Evolutionary conservation across 2,797 vertebrate species (phyloP).

Genomic region (Amphiprion clarkii): DNA sequence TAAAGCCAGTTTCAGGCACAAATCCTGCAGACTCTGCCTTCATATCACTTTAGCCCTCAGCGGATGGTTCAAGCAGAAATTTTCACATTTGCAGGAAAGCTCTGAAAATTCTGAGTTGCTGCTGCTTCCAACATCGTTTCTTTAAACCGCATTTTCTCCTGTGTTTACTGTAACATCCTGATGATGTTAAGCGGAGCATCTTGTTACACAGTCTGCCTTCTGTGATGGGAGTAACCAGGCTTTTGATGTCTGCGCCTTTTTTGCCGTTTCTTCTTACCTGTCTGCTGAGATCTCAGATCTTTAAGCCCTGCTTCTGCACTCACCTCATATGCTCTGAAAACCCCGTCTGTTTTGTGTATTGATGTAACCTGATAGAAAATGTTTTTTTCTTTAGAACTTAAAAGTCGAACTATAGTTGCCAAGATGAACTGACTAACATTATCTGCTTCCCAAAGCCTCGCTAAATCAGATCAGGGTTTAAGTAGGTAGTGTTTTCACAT

Average conservation of each 20-base stretch:
- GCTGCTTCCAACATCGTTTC: conserved; percentile 44
- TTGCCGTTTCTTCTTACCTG: background rate
- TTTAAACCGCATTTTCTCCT: conserved; percentile 56
- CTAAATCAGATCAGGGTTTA: background rate
- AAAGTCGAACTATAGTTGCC: background rate
- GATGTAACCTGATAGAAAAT: background rate
- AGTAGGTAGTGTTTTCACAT: background rate
- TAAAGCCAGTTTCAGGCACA: conserved; percentile 17
- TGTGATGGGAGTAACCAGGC: background rate
- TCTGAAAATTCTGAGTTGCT: conserved; percentile 42
- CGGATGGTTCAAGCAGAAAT: conserved; percentile 49
- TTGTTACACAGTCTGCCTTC: conserved; percentile 17
- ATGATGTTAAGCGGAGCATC: conserved; percentile 38
- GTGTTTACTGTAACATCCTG: conserved; percentile 41
- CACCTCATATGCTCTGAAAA: background rate
- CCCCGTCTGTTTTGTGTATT: background rate
- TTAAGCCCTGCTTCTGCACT: background rate
- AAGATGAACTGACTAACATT: background rate
- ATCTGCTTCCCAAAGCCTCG: background rate
- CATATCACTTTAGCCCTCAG: conserved; percentile 27
- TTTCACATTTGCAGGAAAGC: conserved; percentile 45
- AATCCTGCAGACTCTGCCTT: conserved; percentile 21
- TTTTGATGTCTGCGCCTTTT: background rate
- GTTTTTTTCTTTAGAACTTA: background rate
- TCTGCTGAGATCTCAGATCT: background rate